These are phyloP conservation scores for Agonopterix arenella DNA, from an alignment of 2,888 invertebrate species.

Conservation along the genomic window DNA sequence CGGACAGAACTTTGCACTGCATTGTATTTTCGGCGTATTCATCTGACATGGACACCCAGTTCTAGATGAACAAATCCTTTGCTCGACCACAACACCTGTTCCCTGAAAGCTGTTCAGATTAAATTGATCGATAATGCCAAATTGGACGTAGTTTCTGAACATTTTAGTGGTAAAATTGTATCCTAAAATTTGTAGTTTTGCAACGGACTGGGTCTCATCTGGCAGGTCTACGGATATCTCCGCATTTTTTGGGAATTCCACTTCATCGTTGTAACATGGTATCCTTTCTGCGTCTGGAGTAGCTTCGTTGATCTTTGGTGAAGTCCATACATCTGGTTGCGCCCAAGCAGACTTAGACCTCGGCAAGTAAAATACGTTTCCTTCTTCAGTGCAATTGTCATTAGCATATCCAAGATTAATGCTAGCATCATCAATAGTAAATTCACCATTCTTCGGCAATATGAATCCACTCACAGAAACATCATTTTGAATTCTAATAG, in stretches of 20 bases:
- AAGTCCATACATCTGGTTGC: constrained; percentile 62
- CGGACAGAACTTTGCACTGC: constrained; percentile 46
- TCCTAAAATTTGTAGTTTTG: constrained; percentile 6
- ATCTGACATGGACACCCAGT: constrained; percentile 59
- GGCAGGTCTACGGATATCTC: constrained; percentile 45
- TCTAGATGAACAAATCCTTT: constrained; percentile 24
- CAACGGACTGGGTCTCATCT: constrained; percentile 30
- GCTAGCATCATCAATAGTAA: constrained; percentile 43
- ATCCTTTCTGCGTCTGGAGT: constrained; percentile 67
- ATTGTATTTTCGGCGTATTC: constrained; percentile 36
- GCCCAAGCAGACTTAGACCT: constrained; percentile 46
- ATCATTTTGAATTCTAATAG: constrained; percentile 36
- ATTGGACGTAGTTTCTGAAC: background rate
- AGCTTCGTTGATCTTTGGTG: constrained; percentile 54
- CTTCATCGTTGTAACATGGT: constrained; percentile 64
- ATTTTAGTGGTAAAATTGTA: background rate
- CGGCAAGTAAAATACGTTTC: constrained; percentile 44
- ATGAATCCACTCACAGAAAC: constrained; percentile 40
- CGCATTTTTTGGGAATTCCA: constrained; percentile 43
- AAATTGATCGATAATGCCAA: constrained; percentile 28
- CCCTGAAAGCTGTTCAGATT: constrained; percentile 23
- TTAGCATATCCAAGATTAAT: constrained; percentile 38
- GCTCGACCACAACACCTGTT: constrained; percentile 25
- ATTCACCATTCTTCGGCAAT: constrained; percentile 56
- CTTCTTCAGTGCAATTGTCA: constrained; percentile 35